Evolutionary conservation across 2,113 vertebrate species (phyloP).

Genomic region (Ia io): DNA sequence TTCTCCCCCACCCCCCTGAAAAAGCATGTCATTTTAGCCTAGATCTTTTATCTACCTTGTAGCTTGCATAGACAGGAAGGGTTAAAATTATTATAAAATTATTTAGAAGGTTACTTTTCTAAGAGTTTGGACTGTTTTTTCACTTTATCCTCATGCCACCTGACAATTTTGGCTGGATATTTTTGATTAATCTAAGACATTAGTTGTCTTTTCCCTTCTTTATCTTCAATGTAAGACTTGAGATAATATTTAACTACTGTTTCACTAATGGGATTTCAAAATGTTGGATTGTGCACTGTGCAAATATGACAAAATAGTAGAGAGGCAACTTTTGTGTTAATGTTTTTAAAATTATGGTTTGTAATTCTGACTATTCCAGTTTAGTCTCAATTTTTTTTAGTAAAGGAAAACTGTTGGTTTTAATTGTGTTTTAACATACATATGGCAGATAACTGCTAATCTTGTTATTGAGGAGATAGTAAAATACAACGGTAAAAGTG

Average conservation of each 20-base stretch:
- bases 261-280: background rate
- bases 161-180: background rate
- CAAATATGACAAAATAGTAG: background rate
- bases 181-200: constrained; percentile 25
- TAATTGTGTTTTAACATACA: constrained; percentile 25
- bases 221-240: background rate
- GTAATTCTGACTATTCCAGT: background rate
- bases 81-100: constrained; percentile 23
- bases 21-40: background rate
- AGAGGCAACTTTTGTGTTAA: constrained; percentile 16
- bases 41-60: constrained; percentile 37
- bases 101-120: constrained; percentile 20
- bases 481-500: background rate
- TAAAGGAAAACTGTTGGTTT: constrained; percentile 25
- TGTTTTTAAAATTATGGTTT: background rate
- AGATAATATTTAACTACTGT: background rate
- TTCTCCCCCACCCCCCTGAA: background rate
- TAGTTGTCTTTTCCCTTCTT: background rate
- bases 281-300: background rate
- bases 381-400: background rate
- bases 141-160: background rate
- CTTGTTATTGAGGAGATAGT: background rate
- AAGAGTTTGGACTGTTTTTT: constrained; percentile 6
- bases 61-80: background rate
- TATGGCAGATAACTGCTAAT: background rate